Base-by-base conservation (phyloP, 1,140 invertebrate species). In the Pseudomyrmex dendroicus region DNA sequence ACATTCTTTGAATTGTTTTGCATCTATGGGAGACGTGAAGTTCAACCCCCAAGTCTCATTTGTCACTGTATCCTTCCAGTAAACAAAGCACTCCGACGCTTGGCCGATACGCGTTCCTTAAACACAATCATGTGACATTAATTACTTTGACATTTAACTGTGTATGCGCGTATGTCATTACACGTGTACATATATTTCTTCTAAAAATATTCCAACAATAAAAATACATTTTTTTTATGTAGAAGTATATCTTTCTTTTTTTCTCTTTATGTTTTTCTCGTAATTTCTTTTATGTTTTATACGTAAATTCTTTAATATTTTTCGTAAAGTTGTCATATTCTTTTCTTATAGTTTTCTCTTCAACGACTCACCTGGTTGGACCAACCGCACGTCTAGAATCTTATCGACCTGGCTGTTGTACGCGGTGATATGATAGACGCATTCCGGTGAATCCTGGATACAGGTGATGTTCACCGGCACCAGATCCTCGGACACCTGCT, bases 41-140 rank as follows among this genome's bases (percentile, higher is more conserved):
- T 99, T 99, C 73, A 99, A 96, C 63, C 99, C 98, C 98, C 99
- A 99, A n/a, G 99, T 99, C 93, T 99, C 98, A 93, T 98, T 98
- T 85, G 98, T 98, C 96, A 98, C 97, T 2, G 97, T 97, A 95
- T 99, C 99, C 94, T 99, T 99, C 98, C 98, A 99, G 93, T 99
- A 99, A 54, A 99, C 98, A 94, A 99, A 99, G 95, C 98, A 99
- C 95, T 99, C 98, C 10, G 98, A 99, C 25, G 98, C 98, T 95
- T 99, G 98, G 12, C 98, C 98, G 91, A 99, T 98, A 86, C 98
- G 96, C 63, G 98, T 99, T 48, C 98, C 98, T 99, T 46, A 48
- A 86, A 84, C 52, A 77, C 12, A 54, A 64, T 66, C 35, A 12
- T 20, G 10, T 10, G 7, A 48, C 22, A 59, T 72, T 70, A 80